Percentiles rank a stretch among this genome's conserved stretches.
phyloP scores from a whole-genome alignment of 1,140 invertebrate genomes.

The Phenacoccus solenopsis region DNA sequence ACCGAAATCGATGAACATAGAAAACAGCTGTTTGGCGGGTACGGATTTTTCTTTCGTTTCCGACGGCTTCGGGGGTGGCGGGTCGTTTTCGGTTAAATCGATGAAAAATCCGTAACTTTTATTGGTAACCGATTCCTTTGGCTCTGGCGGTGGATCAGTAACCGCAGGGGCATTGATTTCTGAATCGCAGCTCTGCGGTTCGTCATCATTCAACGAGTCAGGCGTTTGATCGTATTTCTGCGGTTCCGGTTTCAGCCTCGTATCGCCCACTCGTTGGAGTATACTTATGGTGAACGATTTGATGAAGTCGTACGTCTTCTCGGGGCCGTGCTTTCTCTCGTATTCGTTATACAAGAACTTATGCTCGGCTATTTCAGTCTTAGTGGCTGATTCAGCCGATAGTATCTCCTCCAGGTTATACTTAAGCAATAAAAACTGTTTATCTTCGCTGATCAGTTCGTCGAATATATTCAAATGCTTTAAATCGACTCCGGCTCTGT shows the following conservation, averaged over 20 bases:
- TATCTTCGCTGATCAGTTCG: not conserved
- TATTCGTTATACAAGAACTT: not conserved
- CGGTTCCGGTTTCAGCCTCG: not conserved
- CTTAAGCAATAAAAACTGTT: not conserved
- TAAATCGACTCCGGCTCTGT: not conserved
- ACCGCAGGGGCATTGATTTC: not conserved
- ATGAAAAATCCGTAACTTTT: slow-evolving; percentile 10
- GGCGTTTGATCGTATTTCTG: not conserved
- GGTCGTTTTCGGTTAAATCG: not conserved
- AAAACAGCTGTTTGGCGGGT: not conserved
- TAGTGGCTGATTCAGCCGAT: not conserved
- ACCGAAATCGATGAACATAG: slow-evolving; percentile 6
- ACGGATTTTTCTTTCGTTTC: not conserved
- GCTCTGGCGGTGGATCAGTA: not conserved
- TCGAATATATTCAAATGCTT: not conserved
- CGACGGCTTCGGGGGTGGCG: not conserved
- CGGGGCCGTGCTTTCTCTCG: not conserved
- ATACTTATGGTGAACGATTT: not conserved
- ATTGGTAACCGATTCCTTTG: not conserved
- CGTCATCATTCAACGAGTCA: not conserved
- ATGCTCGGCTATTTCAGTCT: not conserved
- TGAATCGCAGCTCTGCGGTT: not conserved
- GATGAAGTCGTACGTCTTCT: not conserved
- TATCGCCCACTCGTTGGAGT: not conserved
- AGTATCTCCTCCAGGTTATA: not conserved